A percentile compares a stretch with the other conserved stretches of the same genome.
phyloP scores from a whole-genome alignment of 2,113 vertebrate species.

The Psammodynastes pulverulentus region DNA sequence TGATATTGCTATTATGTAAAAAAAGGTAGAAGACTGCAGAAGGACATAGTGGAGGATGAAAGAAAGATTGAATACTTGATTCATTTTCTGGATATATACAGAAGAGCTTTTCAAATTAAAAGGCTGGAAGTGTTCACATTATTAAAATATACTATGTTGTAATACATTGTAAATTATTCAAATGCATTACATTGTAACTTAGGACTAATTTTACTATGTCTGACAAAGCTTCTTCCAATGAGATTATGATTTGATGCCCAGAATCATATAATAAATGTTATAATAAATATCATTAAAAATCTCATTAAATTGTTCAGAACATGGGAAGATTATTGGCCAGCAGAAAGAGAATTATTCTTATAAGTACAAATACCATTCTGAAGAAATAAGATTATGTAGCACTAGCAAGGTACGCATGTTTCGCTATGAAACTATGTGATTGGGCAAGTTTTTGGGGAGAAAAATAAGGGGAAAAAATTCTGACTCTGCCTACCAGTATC shows the following conservation, averaged over 20 bases:
- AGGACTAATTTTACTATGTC: neutral
- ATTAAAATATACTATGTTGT: neutral
- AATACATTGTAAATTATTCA: neutral
- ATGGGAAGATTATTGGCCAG: neutral
- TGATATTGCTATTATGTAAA: too few relatives aligned
- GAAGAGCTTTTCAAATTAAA: neutral
- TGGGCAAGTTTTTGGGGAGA: too few relatives aligned
- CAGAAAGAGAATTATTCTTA: neutral
- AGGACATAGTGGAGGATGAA: neutral
- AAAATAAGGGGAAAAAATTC: too few relatives aligned
- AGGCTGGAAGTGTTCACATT: neutral
- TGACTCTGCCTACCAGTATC: too few relatives aligned
- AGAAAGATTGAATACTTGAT: neutral
- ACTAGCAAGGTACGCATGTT: too few relatives aligned
- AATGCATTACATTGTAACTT: neutral
- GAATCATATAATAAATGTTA: neutral
- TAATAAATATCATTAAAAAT: neutral
- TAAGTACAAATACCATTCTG: neutral
- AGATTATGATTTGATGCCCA: neutral
- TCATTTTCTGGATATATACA: neutral
- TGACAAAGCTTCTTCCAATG: neutral
- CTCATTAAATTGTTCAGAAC: neutral
- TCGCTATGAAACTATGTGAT: too few relatives aligned
- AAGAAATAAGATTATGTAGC: neutral
- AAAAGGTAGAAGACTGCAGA: neutral